A percentile compares a stretch with the other conserved stretches of the same genome.
Evolutionary conservation across 2,797 vertebrate genomes (phyloP).

Genomic region (Malurus splendens): DNA sequence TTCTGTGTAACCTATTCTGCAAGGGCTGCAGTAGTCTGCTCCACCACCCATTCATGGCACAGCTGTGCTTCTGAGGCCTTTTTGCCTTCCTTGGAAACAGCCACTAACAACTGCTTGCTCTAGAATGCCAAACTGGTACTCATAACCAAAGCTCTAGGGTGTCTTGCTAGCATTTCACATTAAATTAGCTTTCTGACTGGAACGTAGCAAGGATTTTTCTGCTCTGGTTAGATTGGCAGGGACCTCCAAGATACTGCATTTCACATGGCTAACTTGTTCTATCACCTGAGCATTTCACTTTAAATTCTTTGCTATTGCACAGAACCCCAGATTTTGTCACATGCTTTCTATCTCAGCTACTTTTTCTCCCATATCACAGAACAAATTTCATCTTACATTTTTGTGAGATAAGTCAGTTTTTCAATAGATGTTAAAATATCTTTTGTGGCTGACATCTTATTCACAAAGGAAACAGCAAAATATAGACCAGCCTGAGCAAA

Average conservation of each 20-base stretch:
- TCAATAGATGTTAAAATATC: not conserved
- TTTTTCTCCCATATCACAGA: not conserved
- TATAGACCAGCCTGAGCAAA: rapidly evolving
- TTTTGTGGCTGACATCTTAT: not conserved
- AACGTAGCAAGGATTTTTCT: not conserved
- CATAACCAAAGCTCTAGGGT: not conserved
- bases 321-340: not conserved
- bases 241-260: not conserved
- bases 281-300: not conserved
- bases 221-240: not conserved
- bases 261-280: not conserved
- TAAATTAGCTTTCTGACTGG: not conserved
- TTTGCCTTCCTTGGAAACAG: not conserved
- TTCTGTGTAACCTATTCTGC: not conserved
- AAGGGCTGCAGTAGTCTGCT: not conserved
- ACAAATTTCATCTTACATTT: not conserved
- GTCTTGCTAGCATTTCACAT: not conserved
- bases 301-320: not conserved
- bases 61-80: not conserved
- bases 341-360: not conserved
- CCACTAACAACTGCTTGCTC: not conserved
- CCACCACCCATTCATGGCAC: not conserved
- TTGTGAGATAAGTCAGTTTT: not conserved
- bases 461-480: not conserved
- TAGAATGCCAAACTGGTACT: not conserved